A percentile compares a stretch with the other conserved stretches of the same genome.
Conservation (phyloP, 2,113 vertebrate genomes). For the Rhineura floridana region DNA sequence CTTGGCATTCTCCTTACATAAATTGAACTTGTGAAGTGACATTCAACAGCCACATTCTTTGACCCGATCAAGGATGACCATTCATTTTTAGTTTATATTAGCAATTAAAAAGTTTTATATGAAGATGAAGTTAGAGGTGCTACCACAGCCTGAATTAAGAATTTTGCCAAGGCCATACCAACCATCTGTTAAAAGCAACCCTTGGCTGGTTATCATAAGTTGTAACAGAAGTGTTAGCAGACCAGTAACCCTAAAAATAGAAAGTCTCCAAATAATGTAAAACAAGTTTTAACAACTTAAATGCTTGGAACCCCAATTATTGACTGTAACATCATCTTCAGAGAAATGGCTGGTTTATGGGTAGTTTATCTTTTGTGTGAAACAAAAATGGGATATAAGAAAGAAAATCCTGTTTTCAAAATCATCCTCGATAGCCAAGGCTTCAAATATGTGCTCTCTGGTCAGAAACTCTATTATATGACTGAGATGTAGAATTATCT, state of each 20-base stretch:
- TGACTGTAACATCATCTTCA: neutral
- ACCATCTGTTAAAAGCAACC: slow-evolving; percentile 12
- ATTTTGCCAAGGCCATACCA: neutral
- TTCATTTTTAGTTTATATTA: neutral
- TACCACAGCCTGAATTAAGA: neutral
- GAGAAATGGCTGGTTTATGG: neutral
- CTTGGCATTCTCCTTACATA: neutral
- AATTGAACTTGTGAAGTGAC: neutral
- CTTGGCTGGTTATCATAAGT: neutral
- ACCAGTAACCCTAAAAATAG: neutral
- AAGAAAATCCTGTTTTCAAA: neutral
- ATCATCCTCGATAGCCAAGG: neutral
- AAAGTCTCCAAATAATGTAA: neutral
- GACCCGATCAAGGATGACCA: neutral
- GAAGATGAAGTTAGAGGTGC: neutral
- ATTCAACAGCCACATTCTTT: neutral
- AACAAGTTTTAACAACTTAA: neutral
- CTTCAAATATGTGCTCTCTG: neutral
- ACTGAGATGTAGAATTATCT: neutral
- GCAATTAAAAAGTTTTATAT: slow-evolving; percentile 15
- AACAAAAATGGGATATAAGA: neutral
- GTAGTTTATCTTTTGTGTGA: neutral
- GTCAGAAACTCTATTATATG: neutral
- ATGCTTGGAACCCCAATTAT: neutral
- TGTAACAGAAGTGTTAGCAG: slow-evolving; percentile 2